Percentiles rank a stretch among this genome's conserved stretches.
These are phyloP conservation scores for Hippocampus abdominalis DNA, from an alignment of 2,113 vertebrate species.

Conservation along the genomic window DNA sequence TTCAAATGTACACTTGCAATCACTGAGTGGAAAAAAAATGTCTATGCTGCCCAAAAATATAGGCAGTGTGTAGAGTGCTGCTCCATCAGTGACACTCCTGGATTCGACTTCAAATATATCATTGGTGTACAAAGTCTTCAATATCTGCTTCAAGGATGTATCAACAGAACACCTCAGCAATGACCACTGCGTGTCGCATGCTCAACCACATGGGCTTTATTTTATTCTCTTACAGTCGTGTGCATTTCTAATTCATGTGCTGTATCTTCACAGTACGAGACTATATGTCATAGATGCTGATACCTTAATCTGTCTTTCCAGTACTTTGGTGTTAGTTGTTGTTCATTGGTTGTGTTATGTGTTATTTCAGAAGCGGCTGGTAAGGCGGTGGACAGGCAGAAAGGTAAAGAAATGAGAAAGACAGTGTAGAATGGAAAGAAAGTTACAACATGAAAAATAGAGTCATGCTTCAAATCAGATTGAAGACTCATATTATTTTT, in stretches of 20 bases:
- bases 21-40: too few species aligned
- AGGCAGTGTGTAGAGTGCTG: too few species aligned
- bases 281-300: background rate
- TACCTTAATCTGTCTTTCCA: slow-evolving; percentile 13
- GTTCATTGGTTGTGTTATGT: slow-evolving; percentile 63
- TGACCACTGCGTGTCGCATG: background rate
- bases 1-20: too few species aligned
- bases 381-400: slow-evolving; percentile 65
- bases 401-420: slow-evolving; percentile 59
- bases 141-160: background rate
- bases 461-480: background rate
- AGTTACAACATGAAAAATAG: slow-evolving; percentile 14
- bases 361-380: slow-evolving; percentile 68
- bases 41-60: too few species aligned
- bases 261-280: background rate
- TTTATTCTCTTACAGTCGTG: background rate
- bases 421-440: slow-evolving; percentile 2
- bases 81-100: too few species aligned
- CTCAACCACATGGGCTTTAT: background rate
- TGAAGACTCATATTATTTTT: background rate
- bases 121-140: background rate
- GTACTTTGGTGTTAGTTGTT: slow-evolving; percentile 44
- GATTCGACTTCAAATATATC: too few species aligned
- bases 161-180: background rate
- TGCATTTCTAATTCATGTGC: background rate